Percentiles rank a stretch among this genome's conserved stretches.
These are phyloP conservation scores for Portevinia maculata DNA, from an alignment of 2,888 invertebrate species.

Conservation along the genomic window DNA sequence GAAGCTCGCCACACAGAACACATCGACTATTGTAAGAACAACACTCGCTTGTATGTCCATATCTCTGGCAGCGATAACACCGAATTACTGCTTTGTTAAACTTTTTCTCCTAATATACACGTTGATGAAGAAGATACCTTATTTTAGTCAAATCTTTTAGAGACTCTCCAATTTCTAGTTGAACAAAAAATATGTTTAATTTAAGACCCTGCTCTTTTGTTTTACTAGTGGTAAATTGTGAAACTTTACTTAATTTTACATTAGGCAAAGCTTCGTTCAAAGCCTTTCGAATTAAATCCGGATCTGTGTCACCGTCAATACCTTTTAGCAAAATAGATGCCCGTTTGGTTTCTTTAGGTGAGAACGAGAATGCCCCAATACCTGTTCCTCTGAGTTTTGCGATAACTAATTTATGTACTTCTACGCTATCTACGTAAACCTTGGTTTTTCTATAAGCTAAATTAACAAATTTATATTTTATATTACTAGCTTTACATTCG, in stretches of 20 bases:
- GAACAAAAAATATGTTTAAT: conserved; percentile 27
- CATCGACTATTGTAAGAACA: conserved; percentile 23
- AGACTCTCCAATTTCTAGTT: conserved; percentile 7
- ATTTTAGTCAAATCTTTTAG: neutral
- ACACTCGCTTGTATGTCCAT: conserved; percentile 26
- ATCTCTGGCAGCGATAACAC: conserved; percentile 20
- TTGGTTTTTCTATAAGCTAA: too few relatives aligned
- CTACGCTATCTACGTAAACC: too few relatives aligned
- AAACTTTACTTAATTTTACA: conserved; percentile 5
- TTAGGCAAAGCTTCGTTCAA: conserved; percentile 17
- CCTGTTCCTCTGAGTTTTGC: conserved; percentile 7
- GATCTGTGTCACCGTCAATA: conserved; percentile 32
- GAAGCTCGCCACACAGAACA: conserved; percentile 2
- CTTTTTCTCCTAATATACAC: conserved; percentile 24
- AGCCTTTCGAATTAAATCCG: too few relatives aligned
- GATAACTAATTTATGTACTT: too few relatives aligned
- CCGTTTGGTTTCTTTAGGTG: conserved; percentile 13
- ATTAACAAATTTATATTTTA: too few relatives aligned
- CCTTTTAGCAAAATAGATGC: conserved; percentile 12
- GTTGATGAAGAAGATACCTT: conserved; percentile 8
- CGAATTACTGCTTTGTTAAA: conserved; percentile 10
- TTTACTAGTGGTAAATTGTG: conserved; percentile 5
- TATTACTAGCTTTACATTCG: too few relatives aligned
- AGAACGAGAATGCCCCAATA: conserved; percentile 19
- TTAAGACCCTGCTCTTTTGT: conserved; percentile 15